Percentiles rank a stretch among this genome's conserved stretches.
phyloP scores from a whole-genome alignment of 2,113 vertebrate species.

The Pluvialis apricaria region DNA sequence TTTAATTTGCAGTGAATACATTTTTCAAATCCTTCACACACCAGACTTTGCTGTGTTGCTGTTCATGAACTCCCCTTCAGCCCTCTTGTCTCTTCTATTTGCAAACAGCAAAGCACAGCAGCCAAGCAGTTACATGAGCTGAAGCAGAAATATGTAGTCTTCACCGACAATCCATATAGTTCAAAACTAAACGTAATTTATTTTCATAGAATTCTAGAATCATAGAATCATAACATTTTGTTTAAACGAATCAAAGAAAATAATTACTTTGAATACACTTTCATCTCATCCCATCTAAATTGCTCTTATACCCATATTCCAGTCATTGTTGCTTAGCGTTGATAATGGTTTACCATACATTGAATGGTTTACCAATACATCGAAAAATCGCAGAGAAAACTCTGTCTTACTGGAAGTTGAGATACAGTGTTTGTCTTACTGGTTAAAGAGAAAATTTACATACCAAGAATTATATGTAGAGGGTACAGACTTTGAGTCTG shows the following conservation, averaged over 20 bases:
- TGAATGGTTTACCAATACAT: no score
- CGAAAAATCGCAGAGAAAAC: neutral
- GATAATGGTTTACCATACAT: no score
- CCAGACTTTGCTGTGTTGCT: neutral
- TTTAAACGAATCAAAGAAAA: neutral
- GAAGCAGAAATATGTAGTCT: neutral
- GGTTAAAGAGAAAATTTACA: neutral
- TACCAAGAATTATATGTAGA: neutral
- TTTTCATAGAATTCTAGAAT: neutral
- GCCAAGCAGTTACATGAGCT: neutral
- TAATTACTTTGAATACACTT: neutral
- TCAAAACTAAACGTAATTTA: neutral
- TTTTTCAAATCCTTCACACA: neutral
- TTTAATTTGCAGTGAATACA: neutral
- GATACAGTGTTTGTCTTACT: neutral
- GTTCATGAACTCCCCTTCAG: neutral
- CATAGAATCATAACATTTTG: neutral
- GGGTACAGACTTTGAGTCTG: neutral
- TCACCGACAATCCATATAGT: neutral
- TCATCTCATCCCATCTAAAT: neutral
- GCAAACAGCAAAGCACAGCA: neutral
- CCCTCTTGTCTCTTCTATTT: neutral
- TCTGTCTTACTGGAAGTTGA: neutral
- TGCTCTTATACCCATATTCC: neutral
- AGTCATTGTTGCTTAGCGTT: neutral